Conservation (phyloP, 2,113 vertebrate genomes). For the Eulacestoma nigropectus region DNA sequence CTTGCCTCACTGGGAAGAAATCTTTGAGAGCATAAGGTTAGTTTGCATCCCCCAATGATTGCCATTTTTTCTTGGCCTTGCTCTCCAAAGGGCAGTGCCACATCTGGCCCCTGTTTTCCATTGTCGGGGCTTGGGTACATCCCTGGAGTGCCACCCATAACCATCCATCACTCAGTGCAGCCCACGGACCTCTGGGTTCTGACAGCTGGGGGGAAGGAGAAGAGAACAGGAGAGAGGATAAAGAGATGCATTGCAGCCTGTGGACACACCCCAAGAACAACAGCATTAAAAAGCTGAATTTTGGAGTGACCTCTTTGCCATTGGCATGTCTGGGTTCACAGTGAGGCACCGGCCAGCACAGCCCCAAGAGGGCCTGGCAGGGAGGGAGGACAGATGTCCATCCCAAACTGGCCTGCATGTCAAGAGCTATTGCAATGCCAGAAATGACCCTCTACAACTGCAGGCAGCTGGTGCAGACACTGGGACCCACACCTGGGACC, state of each 20-base stretch:
- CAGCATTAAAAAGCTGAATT: not conserved
- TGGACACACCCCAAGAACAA: not conserved
- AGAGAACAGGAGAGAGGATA: not conserved
- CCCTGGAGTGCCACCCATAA: not conserved
- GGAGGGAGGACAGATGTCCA: fast-evolving
- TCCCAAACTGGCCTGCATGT: not conserved
- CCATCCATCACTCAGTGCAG: fast-evolving
- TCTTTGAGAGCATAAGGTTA: not conserved
- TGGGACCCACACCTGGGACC: too few species aligned
- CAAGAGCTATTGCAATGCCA: not conserved
- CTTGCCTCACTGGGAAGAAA: not conserved
- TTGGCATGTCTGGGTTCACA: not conserved
- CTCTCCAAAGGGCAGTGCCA: not conserved
- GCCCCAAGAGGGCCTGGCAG: not conserved
- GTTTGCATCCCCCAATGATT: not conserved
- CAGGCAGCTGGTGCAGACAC: not conserved
- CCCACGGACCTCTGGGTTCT: not conserved
- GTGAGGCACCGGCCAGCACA: not conserved
- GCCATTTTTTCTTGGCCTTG: not conserved
- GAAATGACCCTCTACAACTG: not conserved
- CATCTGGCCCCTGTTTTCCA: fast-evolving
- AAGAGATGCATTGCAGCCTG: fast-evolving
- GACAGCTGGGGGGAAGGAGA: not conserved
- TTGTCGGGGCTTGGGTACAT: fast-evolving
- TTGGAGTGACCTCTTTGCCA: fast-evolving